phyloP scores from a whole-genome alignment of 2,797 vertebrate genomes.

The Fratercula arctica region DNA sequence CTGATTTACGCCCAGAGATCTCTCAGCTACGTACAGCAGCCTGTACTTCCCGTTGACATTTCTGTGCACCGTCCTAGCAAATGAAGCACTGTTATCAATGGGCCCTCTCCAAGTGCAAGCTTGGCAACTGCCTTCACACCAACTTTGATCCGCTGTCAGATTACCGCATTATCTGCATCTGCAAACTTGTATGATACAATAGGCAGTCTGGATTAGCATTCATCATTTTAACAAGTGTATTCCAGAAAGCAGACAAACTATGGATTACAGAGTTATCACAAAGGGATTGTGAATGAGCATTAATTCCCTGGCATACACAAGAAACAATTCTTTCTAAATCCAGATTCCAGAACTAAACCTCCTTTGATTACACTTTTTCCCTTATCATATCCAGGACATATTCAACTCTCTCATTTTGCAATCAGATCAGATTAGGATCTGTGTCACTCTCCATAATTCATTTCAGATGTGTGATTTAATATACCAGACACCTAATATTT shows the following conservation, averaged over 20 bases:
- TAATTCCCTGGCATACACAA: neutral
- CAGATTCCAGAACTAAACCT: neutral
- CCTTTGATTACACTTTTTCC: neutral
- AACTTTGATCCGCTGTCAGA: neutral
- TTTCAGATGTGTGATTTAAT: neutral
- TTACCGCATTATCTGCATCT: neutral
- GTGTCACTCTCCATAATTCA: neutral
- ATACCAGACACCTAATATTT: neutral
- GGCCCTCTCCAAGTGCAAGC: neutral
- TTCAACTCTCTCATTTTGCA: neutral
- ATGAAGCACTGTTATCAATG: neutral
- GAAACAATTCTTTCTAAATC: neutral
- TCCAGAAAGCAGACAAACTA: neutral
- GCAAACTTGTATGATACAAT: neutral
- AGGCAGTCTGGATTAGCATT: neutral
- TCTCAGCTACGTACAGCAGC: neutral
- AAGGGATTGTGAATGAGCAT: neutral
- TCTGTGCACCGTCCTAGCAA: neutral
- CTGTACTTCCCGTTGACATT: accelerated
- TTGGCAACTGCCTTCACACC: neutral
- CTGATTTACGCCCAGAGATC: neutral
- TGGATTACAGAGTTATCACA: neutral
- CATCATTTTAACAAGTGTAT: neutral
- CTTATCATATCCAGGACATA: neutral
- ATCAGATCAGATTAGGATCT: neutral